A percentile compares a stretch with the other conserved stretches of the same genome.
These are phyloP conservation scores for Euwallacea fornicatus DNA, from an alignment of 1,140 invertebrate species.

Conservation along the genomic window DNA sequence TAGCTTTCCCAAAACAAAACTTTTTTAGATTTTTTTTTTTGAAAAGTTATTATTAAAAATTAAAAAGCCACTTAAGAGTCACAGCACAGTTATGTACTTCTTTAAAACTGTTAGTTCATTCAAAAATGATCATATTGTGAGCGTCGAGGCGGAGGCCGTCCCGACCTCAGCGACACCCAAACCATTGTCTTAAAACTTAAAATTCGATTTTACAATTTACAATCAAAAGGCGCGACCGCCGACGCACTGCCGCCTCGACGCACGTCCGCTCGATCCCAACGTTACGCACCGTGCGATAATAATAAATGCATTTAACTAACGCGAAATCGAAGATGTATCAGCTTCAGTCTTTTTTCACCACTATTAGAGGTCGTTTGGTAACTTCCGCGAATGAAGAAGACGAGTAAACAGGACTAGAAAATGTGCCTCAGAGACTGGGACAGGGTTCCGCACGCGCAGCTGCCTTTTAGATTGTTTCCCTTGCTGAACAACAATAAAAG, in stretches of 20 bases:
- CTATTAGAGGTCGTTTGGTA: conserved; percentile 33
- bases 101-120: conserved; percentile 39
- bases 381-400: conserved; percentile 33
- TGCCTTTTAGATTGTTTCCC: conserved; percentile 21
- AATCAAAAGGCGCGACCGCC: not conserved
- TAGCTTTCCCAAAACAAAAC: conserved; percentile 45
- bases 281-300: conserved; percentile 8
- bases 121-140: conserved; percentile 28
- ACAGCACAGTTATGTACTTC: conserved; percentile 55
- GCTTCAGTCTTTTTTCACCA: conserved; percentile 32
- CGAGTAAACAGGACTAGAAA: conserved; percentile 32
- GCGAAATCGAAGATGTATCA: conserved; percentile 32
- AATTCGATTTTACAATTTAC: conserved; percentile 17
- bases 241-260: not conserved
- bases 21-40: conserved; percentile 47
- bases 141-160: conserved; percentile 1
- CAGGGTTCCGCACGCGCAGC: conserved; percentile 5
- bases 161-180: not conserved
- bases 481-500: conserved; percentile 18
- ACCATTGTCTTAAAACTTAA: conserved; percentile 8
- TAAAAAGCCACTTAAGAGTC: conserved; percentile 57
- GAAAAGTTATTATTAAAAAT: conserved; percentile 53
- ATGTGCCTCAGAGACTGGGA: conserved; percentile 2
- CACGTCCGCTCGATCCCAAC: not conserved
- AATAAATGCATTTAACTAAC: conserved; percentile 33